phyloP scores from a whole-genome alignment of 2,888 invertebrate genomes.

The Spodoptera exigua region DNA sequence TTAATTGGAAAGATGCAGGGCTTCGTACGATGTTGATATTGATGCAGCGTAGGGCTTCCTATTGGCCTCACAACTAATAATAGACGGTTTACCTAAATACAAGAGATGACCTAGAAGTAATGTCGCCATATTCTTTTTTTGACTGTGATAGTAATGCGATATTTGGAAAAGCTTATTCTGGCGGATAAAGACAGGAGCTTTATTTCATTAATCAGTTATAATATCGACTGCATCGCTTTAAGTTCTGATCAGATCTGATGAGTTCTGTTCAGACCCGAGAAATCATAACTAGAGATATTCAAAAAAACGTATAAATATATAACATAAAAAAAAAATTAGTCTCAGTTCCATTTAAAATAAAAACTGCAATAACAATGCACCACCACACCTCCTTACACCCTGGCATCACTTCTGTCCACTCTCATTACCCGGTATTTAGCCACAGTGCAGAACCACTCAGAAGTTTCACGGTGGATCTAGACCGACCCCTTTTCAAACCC shows the following conservation, averaged over 20 bases:
- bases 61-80: conserved; percentile 14
- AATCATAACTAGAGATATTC: no score
- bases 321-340: no score
- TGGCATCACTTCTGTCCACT: conserved; percentile 38
- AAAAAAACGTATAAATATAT: no score
- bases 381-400: conserved; percentile 31
- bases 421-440: conserved; percentile 31
- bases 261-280: no score
- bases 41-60: conserved; percentile 33
- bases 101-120: background rate
- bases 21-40: conserved; percentile 46
- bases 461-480: conserved; percentile 6
- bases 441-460: conserved; percentile 13
- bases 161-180: no score
- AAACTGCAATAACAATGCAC: conserved; percentile 20
- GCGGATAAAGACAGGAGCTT: no score
- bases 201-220: no score
- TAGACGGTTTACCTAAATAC: conserved; percentile 23
- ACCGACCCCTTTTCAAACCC: no score
- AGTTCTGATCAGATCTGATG: no score
- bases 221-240: no score
- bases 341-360: conserved; percentile 14
- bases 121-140: no score
- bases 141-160: no score
- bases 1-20: conserved; percentile 44